phyloP scores from a whole-genome alignment of 2,113 vertebrate genomes.

The Rattus rattus region DNA sequence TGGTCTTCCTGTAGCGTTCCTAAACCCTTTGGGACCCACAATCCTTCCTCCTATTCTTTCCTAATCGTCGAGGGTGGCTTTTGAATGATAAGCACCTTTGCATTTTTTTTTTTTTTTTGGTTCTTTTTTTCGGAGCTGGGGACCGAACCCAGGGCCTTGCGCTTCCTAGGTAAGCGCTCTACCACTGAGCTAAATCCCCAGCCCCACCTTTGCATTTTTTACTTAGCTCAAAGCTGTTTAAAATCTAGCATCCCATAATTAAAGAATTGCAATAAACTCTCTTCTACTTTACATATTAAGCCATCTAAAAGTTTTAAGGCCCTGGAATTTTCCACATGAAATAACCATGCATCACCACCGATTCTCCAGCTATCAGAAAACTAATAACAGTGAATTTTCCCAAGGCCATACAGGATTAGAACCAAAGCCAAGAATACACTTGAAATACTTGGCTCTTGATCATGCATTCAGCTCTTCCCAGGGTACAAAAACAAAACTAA shows the following conservation, averaged over 20 bases:
- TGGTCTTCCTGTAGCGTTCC: too few species aligned
- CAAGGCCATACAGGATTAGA: constrained; percentile 49
- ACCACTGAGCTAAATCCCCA: too few species aligned
- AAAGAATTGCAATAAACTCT: constrained; percentile 52
- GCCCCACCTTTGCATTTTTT: constrained; percentile 12
- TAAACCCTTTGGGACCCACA: too few species aligned
- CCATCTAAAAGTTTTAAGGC: neutral
- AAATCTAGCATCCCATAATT: constrained; percentile 43
- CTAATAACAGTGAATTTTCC: constrained; percentile 49
- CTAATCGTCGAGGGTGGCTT: neutral
- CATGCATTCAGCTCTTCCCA: constrained; percentile 43
- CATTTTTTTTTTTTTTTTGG: too few species aligned
- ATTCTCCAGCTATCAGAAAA: constrained; percentile 52
- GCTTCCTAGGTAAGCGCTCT: too few species aligned
- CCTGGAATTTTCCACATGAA: constrained; percentile 70
- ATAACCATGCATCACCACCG: neutral
- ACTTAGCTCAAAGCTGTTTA: neutral
- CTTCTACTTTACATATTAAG: constrained; percentile 63
- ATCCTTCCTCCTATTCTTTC: too few species aligned
- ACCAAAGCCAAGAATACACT: constrained; percentile 70
- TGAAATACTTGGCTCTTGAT: constrained; percentile 66
- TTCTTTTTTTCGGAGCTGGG: too few species aligned
- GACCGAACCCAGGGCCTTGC: too few species aligned
- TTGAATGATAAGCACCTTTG: constrained; percentile 18
- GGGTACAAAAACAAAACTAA: constrained; percentile 48